Percentiles rank a stretch among this genome's conserved stretches.
Evolutionary conservation across 1,140 invertebrate genomes (phyloP).

Genomic region (Ganaspis sp.): DNA sequence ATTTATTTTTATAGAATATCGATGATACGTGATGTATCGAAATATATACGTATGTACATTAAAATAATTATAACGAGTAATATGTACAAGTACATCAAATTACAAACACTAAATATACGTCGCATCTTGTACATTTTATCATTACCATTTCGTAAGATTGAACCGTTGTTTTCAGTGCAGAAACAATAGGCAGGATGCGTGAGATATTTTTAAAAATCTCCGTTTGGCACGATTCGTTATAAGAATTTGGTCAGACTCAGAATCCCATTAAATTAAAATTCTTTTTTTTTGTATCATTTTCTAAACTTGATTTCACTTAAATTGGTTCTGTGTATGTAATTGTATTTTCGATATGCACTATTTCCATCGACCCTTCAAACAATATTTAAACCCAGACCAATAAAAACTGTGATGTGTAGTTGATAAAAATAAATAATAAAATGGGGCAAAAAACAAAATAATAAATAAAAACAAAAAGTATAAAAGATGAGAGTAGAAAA

Average conservation of each 20-base stretch:
- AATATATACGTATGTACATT: slow-evolving; percentile 73
- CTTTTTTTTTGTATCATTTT: slow-evolving; percentile 26
- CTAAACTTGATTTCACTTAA: neutral
- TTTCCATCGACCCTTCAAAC: slow-evolving; percentile 35
- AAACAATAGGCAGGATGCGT: slow-evolving; percentile 21
- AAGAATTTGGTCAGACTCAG: slow-evolving; percentile 28
- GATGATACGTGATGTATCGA: slow-evolving; percentile 58
- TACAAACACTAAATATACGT: slow-evolving; percentile 72
- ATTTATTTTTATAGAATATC: slow-evolving; percentile 51
- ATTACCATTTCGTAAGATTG: slow-evolving; percentile 59
- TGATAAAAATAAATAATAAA: slow-evolving; percentile 32
- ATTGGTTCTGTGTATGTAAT: slow-evolving; percentile 38
- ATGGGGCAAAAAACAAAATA: slow-evolving; percentile 31
- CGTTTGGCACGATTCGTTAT: slow-evolving; percentile 69
- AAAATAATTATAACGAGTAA: slow-evolving; percentile 71
- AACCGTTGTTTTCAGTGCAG: slow-evolving; percentile 42
- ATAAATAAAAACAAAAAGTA: neutral
- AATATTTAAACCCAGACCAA: slow-evolving; percentile 30
- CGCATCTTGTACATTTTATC: slow-evolving; percentile 59
- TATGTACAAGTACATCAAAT: slow-evolving; percentile 75
- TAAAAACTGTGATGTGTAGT: slow-evolving; percentile 28
- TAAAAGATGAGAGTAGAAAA: too few species aligned
- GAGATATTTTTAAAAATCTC: slow-evolving; percentile 34
- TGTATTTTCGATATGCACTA: slow-evolving; percentile 41
- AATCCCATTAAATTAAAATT: neutral